Evolutionary conservation across 2,113 vertebrate species (phyloP).

Genomic region (Triplophysa siluroides): DNA sequence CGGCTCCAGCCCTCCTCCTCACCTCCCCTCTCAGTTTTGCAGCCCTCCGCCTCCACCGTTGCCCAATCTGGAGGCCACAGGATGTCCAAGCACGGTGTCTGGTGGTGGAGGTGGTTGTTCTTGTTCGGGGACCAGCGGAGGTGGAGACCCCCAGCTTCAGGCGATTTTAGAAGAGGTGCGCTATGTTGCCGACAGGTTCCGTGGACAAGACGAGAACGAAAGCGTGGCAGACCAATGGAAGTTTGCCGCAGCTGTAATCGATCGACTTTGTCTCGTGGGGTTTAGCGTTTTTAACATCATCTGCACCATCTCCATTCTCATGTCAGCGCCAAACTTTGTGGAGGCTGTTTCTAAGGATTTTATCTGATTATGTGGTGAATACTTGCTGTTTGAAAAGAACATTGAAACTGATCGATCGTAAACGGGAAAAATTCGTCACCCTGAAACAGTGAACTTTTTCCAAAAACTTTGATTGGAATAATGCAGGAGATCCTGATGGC

Average conservation of each 20-base stretch:
- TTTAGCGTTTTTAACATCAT: slow-evolving; percentile 83
- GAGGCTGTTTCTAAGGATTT: slow-evolving; percentile 81
- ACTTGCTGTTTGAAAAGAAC: background rate
- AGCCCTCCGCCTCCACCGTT: slow-evolving; percentile 68
- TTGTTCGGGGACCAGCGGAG: slow-evolving; percentile 52
- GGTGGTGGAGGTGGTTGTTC: slow-evolving; percentile 74
- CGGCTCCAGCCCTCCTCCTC: slow-evolving; percentile 85
- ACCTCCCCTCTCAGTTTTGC: slow-evolving; percentile 77
- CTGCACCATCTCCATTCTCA: slow-evolving; percentile 82
- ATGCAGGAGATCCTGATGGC: slow-evolving; percentile 2
- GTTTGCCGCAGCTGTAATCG: slow-evolving; percentile 79
- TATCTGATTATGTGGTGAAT: slow-evolving; percentile 60
- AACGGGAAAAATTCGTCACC: slow-evolving; percentile 7
- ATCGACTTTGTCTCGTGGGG: slow-evolving; percentile 79
- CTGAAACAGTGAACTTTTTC: slow-evolving; percentile 25
- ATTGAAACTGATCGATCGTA: slow-evolving; percentile 9
- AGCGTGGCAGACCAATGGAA: slow-evolving; percentile 77
- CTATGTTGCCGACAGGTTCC: slow-evolving; percentile 75
- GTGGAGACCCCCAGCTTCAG: slow-evolving; percentile 76
- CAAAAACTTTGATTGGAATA: slow-evolving; percentile 21
- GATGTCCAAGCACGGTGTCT: slow-evolving; percentile 74
- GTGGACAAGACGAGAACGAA: slow-evolving; percentile 73
- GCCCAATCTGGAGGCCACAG: slow-evolving; percentile 67
- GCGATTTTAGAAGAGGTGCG: slow-evolving; percentile 79
- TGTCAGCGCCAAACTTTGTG: slow-evolving; percentile 81